phyloP scores from a whole-genome alignment of 2,113 vertebrate genomes.

The Sardina pilchardus region DNA sequence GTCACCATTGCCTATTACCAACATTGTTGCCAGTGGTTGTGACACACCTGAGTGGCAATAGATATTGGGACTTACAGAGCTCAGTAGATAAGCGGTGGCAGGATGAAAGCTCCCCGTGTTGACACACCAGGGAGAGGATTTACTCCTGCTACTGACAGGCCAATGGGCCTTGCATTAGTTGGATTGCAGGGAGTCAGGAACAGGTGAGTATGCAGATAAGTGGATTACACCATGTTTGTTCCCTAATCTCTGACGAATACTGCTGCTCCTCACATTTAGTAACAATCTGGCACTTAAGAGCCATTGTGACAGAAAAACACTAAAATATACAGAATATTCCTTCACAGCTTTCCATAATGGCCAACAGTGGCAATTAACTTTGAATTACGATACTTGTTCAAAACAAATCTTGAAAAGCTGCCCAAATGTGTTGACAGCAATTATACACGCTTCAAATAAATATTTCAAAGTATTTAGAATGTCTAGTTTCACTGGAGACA shows the following conservation, averaged over 20 bases:
- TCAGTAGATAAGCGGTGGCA: background rate
- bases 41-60: background rate
- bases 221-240: conserved; percentile 37
- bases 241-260: conserved; percentile 30
- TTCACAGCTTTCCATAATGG: background rate
- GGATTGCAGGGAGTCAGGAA: conserved; percentile 25
- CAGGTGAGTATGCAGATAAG: conserved; percentile 43
- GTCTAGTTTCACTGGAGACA: background rate
- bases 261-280: background rate
- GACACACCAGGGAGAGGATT: conserved; percentile 14
- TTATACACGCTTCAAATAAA: background rate
- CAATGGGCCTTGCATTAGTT: conserved; percentile 3
- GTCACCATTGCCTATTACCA: background rate
- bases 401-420: background rate
- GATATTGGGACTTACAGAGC: background rate
- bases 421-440: background rate
- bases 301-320: background rate
- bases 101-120: conserved; percentile 7
- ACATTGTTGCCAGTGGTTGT: background rate
- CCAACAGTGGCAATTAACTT: background rate
- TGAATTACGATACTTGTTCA: background rate
- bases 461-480: background rate
- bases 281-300: conserved; percentile 14
- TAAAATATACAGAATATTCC: background rate
- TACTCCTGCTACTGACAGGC: background rate